Conservation (phyloP, 2,113 vertebrate genomes). For the Hippopotamus amphibius region DNA sequence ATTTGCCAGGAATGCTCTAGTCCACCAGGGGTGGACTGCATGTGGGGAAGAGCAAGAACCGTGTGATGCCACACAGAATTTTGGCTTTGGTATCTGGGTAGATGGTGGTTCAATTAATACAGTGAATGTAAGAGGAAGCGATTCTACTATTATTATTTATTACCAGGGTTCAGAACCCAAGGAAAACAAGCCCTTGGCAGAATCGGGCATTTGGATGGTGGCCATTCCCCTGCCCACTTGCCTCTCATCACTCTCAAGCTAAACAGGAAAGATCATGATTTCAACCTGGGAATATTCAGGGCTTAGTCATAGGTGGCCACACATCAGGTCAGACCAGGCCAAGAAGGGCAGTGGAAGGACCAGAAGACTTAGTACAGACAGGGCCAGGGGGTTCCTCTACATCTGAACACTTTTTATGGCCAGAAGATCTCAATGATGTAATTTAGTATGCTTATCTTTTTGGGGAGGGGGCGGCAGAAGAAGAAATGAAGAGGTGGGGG, state of each 20-base stretch:
- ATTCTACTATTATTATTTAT: not conserved
- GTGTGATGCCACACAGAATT: not conserved
- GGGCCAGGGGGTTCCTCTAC: not conserved
- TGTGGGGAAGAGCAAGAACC: not conserved
- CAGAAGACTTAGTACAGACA: not conserved
- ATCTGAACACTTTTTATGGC: not conserved
- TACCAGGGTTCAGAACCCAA: not conserved
- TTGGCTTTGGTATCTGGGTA: not conserved
- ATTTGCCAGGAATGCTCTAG: slow-evolving; percentile 5
- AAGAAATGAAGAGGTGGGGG: not conserved
- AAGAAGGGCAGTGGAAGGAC: not conserved
- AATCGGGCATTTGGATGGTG: not conserved
- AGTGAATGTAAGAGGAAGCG: not conserved
- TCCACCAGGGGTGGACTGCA: not conserved
- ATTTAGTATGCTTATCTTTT: slow-evolving; percentile 4
- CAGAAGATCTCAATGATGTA: not conserved
- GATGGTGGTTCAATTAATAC: not conserved
- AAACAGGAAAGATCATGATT: slow-evolving; percentile 32
- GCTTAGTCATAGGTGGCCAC: not conserved
- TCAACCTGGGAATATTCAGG: not conserved
- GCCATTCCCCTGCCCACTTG: not conserved
- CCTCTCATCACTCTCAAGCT: slow-evolving; percentile 40
- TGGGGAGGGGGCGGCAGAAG: not conserved
- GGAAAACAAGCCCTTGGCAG: slow-evolving; percentile 3
- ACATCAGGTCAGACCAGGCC: not conserved